phyloP scores from a whole-genome alignment of 2,888 invertebrate species.

The Steinernema scapterisci region DNA sequence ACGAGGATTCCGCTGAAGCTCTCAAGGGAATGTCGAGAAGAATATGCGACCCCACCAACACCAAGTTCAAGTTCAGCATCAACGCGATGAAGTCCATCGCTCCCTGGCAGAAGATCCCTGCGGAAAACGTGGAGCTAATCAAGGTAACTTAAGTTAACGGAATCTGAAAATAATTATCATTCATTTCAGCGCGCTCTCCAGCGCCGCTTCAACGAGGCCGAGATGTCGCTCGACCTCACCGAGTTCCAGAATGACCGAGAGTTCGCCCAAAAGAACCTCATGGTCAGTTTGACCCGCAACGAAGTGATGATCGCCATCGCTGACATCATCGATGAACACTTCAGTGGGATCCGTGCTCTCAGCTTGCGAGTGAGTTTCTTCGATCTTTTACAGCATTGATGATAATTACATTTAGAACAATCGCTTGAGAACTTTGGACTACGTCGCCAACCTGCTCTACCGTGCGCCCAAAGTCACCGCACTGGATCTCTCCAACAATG shows the following conservation, averaged over 20 bases:
- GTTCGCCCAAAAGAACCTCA: slow-evolving; percentile 45
- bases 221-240: slow-evolving; percentile 57
- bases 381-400: background rate
- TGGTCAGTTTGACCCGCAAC: slow-evolving; percentile 54
- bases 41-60: slow-evolving; percentile 48
- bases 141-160: slow-evolving; percentile 32
- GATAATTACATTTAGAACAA: slow-evolving; percentile 41
- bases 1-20: slow-evolving; percentile 50
- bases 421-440: slow-evolving; percentile 55
- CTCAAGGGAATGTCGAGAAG: slow-evolving; percentile 49
- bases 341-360: slow-evolving; percentile 52
- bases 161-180: background rate
- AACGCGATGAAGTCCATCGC: slow-evolving; percentile 37
- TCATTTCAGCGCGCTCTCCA: slow-evolving; percentile 55
- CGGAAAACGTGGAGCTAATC: slow-evolving; percentile 39
- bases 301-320: slow-evolving; percentile 60
- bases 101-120: slow-evolving; percentile 43
- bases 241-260: slow-evolving; percentile 53
- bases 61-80: slow-evolving; percentile 46
- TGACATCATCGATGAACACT: slow-evolving; percentile 55
- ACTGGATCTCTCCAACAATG: slow-evolving; percentile 62
- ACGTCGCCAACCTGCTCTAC: slow-evolving; percentile 49
- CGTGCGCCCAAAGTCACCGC: slow-evolving; percentile 56
- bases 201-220: slow-evolving; percentile 49
- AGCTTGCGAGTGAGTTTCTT: slow-evolving; percentile 49